A percentile compares a stretch with the other conserved stretches of the same genome.
Evolutionary conservation across 2,113 vertebrate genomes (phyloP).

Genomic region (Sylvicapra grimmia): DNA sequence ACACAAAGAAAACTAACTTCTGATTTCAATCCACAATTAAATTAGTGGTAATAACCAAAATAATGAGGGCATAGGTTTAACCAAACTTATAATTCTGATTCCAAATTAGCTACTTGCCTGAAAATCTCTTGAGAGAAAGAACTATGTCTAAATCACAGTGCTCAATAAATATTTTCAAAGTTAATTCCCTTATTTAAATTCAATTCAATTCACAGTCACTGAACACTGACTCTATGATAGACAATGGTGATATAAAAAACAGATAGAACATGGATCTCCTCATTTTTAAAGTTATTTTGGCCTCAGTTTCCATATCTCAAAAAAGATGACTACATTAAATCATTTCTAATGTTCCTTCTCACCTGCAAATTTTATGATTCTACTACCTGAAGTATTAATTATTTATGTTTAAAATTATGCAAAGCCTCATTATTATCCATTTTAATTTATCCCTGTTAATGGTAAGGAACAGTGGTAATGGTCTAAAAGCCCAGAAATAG

Average conservation of each 20-base stretch:
- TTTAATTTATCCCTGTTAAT: background rate
- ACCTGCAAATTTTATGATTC: background rate
- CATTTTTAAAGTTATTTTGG: background rate
- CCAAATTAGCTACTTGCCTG: background rate
- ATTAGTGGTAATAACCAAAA: background rate
- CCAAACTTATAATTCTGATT: background rate
- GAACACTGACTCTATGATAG: background rate
- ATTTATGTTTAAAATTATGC: background rate
- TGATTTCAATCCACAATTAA: background rate
- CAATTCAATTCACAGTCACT: background rate
- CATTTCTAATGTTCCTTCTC: background rate
- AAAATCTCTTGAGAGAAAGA: constrained; percentile 3
- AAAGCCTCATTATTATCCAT: background rate
- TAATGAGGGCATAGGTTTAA: background rate
- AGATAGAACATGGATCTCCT: background rate
- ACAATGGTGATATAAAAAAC: background rate
- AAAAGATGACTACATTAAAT: background rate
- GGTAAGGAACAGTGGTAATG: background rate
- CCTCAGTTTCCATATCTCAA: background rate
- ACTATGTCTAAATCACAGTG: background rate
- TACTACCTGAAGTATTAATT: background rate
- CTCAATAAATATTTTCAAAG: background rate
- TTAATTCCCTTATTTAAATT: background rate
- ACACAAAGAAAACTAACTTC: background rate
- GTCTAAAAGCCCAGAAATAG: background rate